These are phyloP conservation scores for Clunio marinus DNA, from an alignment of 2,888 invertebrate species.

Conservation along the genomic window DNA sequence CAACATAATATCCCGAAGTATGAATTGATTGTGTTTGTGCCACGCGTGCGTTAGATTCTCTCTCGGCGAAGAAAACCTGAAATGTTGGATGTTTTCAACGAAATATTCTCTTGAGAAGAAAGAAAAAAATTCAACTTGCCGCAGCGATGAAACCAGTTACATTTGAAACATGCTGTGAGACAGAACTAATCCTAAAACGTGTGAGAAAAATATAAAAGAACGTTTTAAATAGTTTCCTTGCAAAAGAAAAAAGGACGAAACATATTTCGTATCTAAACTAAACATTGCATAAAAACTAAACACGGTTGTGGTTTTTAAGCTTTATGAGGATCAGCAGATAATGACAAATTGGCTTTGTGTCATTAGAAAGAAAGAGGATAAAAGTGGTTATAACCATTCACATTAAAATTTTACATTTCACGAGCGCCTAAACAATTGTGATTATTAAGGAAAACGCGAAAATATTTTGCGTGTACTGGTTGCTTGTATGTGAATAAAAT, in stretches of 20 bases:
- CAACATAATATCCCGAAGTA: too few relatives aligned
- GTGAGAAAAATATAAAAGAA: background rate
- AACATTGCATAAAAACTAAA: too few relatives aligned
- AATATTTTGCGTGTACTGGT: background rate
- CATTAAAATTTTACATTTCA: constrained; percentile 12
- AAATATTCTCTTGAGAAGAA: background rate
- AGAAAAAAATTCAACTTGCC: constrained; percentile 24
- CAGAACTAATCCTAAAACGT: constrained; percentile 19
- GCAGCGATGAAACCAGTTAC: constrained; percentile 30
- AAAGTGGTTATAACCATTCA: constrained; percentile 21
- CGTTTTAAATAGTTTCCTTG: background rate
- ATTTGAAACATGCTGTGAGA: constrained; percentile 30
- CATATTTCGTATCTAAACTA: background rate
- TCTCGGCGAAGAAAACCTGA: constrained; percentile 14
- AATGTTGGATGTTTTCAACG: background rate
- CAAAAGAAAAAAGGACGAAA: background rate
- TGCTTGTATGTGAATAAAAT: constrained; percentile 4
- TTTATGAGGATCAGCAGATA: background rate
- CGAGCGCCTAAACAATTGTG: background rate
- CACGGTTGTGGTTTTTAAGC: background rate
- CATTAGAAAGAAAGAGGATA: background rate
- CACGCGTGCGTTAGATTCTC: constrained; percentile 34
- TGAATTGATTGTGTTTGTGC: background rate
- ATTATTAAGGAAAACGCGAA: too few relatives aligned
- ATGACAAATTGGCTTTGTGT: background rate